Evolutionary conservation across 1,140 invertebrate genomes (phyloP).

Genomic region (Drosophila nikananu): DNA sequence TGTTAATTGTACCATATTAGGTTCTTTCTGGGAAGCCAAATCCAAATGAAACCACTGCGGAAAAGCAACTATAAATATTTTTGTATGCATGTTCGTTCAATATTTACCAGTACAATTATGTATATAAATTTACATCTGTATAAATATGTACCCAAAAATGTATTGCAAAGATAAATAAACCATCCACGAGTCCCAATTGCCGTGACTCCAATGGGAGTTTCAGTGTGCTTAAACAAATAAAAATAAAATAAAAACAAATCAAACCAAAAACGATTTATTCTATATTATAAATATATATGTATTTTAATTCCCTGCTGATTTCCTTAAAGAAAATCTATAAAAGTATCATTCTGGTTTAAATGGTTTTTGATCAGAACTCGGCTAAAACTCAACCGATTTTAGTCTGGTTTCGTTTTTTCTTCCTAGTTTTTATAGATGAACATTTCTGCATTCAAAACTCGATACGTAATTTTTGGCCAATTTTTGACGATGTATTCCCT

Average conservation of each 20-base stretch:
- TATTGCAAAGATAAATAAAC: conserved; percentile 43
- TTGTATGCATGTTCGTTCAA: conserved; percentile 60
- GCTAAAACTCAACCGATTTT: no score
- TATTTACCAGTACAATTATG: conserved; percentile 36
- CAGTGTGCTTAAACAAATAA: conserved; percentile 10
- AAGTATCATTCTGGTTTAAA: not conserved
- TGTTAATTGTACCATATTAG: conserved; percentile 70
- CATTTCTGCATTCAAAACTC: no score
- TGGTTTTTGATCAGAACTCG: no score
- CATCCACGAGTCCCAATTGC: conserved; percentile 5
- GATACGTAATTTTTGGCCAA: no score
- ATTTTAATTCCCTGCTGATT: not conserved
- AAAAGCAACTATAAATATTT: conserved; percentile 47
- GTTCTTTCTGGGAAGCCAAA: conserved; percentile 66
- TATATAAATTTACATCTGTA: conserved; percentile 24
- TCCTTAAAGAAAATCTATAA: not conserved
- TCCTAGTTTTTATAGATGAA: no score
- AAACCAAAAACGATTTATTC: not conserved
- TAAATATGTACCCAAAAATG: conserved; percentile 38
- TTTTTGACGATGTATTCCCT: no score
- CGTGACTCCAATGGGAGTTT: conserved; percentile 4
- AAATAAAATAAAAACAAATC: not conserved
- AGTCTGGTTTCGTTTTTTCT: no score
- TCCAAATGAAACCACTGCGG: conserved; percentile 27
- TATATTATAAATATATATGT: not conserved